Evolutionary conservation across 2,113 vertebrate species (phyloP), one percentile per base, ranked within the genome.

Genomic region (Cervus canadensis): DNA sequence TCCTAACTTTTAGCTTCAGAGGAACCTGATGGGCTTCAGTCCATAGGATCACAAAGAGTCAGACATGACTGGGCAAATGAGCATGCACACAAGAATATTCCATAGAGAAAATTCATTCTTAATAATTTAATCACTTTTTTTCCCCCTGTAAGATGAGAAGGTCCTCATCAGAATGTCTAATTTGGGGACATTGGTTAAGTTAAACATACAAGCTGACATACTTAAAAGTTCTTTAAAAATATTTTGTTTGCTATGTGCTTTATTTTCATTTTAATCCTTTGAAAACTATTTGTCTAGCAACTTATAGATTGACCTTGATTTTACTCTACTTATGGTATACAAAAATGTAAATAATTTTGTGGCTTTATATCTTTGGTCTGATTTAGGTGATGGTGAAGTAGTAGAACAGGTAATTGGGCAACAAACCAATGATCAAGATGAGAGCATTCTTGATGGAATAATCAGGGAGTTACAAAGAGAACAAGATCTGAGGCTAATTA

Each of bases 371-470:
- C 36, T 97, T 95, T 98, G 54, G 64, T 98, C n/a, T 98, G 74
- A 50, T 95, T 92, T 98, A 99, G 99, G 99, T 98, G 99, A 99
- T 74, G 99, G 99, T 2, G 99, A 99, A 97, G 99, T 99, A 92
- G 99, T 99, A 81, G 99, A 99, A 98, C 99, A 99, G 98, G 99
- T 99, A 90, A 99, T 99, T 43, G 99, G 99, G 64, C 99, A 99
- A 98, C 99, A 99, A 98, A 99, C 99, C 23, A 99, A 99, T 64
- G 99, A 99, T 94, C 99, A 99, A 78, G 99, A 99, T 97, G 99
- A 99, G 94, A 99, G 99, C 94, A 98, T 99, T n/a, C 98, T 99
- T 91, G 99, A 99, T 98, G 99, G 99, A 89, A 99, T 99, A 97
- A 99, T 99, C 98, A 99, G 99, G 82, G 99, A 99, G 97, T 98